Conservation (phyloP, 2,888 invertebrate genomes). For the Teleogryllus oceanicus region DNA sequence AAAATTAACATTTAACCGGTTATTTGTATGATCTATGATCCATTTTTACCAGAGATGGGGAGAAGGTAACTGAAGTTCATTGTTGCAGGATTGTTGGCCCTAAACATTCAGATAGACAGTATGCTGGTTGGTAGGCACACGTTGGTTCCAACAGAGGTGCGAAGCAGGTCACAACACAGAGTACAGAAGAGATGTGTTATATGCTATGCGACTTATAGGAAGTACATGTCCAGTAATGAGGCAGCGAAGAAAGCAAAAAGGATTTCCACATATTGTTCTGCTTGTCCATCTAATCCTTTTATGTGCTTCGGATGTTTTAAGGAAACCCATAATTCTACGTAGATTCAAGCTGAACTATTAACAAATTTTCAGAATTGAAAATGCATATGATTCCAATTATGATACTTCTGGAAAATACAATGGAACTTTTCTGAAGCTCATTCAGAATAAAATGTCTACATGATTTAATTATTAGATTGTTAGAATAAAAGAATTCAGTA, state of each 20-base stretch:
- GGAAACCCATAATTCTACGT: background rate
- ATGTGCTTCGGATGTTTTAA: background rate
- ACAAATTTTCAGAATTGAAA: no score
- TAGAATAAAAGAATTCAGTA: no score
- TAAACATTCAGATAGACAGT: conserved; percentile 18
- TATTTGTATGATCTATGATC: no score
- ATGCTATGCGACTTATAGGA: background rate
- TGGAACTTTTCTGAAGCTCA: no score
- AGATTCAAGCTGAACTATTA: no score
- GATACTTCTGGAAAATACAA: no score
- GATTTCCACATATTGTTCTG: conserved; percentile 3
- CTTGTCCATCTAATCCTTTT: background rate
- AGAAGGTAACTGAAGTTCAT: background rate
- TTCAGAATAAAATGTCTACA: no score
- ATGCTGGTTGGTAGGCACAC: background rate
- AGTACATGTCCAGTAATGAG: background rate
- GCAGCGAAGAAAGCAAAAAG: background rate
- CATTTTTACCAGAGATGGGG: background rate
- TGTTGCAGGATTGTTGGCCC: conserved; percentile 18
- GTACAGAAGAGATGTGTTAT: background rate
- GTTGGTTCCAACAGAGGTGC: conserved; percentile 2
- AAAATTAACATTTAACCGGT: no score
- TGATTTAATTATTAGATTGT: no score
- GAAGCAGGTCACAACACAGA: conserved; percentile 1
- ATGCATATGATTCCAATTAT: no score